A percentile compares a stretch with the other conserved stretches of the same genome.
These are phyloP conservation scores for Antheraea yamamai DNA, from an alignment of 2,888 invertebrate species.

Conservation along the genomic window DNA sequence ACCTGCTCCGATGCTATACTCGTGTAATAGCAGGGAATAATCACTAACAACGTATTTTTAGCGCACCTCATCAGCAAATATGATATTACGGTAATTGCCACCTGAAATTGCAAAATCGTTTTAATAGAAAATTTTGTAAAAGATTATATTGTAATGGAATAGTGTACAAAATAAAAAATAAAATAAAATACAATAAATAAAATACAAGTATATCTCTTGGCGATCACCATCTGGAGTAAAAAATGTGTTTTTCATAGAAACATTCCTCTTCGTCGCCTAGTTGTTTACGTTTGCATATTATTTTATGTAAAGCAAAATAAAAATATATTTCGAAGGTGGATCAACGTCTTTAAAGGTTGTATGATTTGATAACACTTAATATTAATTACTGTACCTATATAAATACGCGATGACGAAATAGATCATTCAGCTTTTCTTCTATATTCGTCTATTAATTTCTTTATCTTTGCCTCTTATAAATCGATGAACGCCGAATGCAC, in stretches of 20 bases:
- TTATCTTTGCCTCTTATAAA: too few relatives aligned
- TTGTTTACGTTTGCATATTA: background rate
- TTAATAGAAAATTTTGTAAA: background rate
- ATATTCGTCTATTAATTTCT: too few relatives aligned
- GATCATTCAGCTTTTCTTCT: too few relatives aligned
- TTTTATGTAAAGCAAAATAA: background rate
- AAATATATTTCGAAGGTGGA: background rate
- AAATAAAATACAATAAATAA: too few relatives aligned
- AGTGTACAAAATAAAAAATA: too few relatives aligned
- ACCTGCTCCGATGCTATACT: slow-evolving; percentile 57
- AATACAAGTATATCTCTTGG: background rate
- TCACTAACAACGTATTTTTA: slow-evolving; percentile 55
- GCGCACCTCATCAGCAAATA: slow-evolving; percentile 48
- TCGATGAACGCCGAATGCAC: too few relatives aligned
- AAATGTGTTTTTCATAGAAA: background rate
- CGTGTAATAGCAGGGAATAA: slow-evolving; percentile 60
- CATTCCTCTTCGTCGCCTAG: background rate
- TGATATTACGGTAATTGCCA: slow-evolving; percentile 31
- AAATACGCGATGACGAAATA: too few relatives aligned
- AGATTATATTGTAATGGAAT: background rate
- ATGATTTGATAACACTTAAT: background rate
- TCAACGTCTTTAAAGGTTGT: background rate
- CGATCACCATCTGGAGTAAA: background rate
- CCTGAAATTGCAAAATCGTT: slow-evolving; percentile 32
- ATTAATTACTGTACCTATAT: background rate